Evolutionary conservation across 2,888 invertebrate genomes (phyloP).

Genomic region (Himalopsyche tibetana): DNA sequence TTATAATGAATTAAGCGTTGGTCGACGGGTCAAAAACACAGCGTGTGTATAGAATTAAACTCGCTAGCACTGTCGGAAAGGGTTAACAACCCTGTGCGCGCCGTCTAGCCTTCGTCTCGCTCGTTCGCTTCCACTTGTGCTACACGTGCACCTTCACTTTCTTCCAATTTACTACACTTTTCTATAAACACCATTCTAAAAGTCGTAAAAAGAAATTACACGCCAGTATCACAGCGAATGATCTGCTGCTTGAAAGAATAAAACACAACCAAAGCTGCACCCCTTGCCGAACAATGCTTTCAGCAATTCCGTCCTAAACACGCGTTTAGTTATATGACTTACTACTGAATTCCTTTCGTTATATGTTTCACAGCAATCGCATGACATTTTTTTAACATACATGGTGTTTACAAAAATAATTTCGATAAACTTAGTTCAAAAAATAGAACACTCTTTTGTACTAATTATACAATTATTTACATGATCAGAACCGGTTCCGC

Average conservation of each 20-base stretch:
- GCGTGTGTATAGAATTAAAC: background rate
- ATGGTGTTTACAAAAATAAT: too few species aligned
- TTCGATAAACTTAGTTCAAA: too few species aligned
- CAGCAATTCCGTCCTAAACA: background rate
- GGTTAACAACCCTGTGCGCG: conserved; percentile 14
- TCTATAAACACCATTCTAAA: background rate
- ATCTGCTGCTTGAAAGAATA: background rate
- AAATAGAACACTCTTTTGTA: too few species aligned
- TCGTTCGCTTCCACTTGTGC: background rate
- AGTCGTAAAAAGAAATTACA: conserved; percentile 42
- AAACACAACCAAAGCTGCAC: background rate
- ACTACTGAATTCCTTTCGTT: too few species aligned
- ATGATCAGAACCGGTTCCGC: too few species aligned
- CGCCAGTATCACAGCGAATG: conserved; percentile 12
- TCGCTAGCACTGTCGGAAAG: background rate
- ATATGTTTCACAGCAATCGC: too few species aligned
- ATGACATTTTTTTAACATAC: too few species aligned
- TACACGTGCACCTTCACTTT: conserved; percentile 32
- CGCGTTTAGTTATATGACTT: conserved; percentile 1
- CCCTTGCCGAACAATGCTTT: background rate
- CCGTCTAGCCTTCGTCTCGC: conserved; percentile 6
- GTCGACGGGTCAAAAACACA: background rate
- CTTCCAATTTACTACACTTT: conserved; percentile 40
- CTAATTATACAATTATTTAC: too few species aligned
- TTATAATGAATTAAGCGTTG: too few species aligned